phyloP scores from a whole-genome alignment of 2,888 invertebrate genomes.

The Andrena dorsata region DNA sequence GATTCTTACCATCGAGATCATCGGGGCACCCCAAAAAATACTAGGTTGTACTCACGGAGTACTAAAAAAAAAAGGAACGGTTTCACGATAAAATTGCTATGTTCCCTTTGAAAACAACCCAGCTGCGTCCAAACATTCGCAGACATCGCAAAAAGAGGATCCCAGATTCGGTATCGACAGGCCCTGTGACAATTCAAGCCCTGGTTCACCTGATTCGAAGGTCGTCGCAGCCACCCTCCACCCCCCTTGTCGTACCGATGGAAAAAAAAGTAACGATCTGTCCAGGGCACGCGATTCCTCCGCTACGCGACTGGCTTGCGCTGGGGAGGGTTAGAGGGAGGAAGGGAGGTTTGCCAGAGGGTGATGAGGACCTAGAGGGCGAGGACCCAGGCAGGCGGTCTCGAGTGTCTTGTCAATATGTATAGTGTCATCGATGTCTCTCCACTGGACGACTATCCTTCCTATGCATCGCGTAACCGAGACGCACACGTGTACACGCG shows the following conservation, averaged over 20 bases:
- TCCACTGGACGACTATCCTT: slow-evolving; percentile 79
- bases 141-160: slow-evolving; percentile 33
- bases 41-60: too few species aligned
- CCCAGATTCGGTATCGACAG: slow-evolving; percentile 52
- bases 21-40: too few species aligned
- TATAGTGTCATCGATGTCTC: slow-evolving; percentile 85
- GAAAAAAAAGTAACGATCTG: slow-evolving; percentile 58
- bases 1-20: too few species aligned
- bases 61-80: too few species aligned
- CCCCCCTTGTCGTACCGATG: slow-evolving; percentile 31
- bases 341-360: slow-evolving; percentile 52
- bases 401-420: slow-evolving; percentile 85
- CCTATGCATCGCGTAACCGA: slow-evolving; percentile 65
- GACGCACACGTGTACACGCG: slow-evolving; percentile 17
- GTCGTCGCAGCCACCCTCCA: slow-evolving; percentile 44
- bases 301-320: slow-evolving; percentile 37
- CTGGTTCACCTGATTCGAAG: slow-evolving; percentile 34
- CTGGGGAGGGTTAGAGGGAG: slow-evolving; percentile 8
- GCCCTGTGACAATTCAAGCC: slow-evolving; percentile 51
- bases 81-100: neutral
- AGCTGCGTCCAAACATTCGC: slow-evolving; percentile 38
- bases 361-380: slow-evolving; percentile 66
- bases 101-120: neutral
- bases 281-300: slow-evolving; percentile 28
- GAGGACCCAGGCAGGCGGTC: slow-evolving; percentile 79